Conservation (phyloP, 1,140 invertebrate genomes). For the Danaus plexippus region DNA sequence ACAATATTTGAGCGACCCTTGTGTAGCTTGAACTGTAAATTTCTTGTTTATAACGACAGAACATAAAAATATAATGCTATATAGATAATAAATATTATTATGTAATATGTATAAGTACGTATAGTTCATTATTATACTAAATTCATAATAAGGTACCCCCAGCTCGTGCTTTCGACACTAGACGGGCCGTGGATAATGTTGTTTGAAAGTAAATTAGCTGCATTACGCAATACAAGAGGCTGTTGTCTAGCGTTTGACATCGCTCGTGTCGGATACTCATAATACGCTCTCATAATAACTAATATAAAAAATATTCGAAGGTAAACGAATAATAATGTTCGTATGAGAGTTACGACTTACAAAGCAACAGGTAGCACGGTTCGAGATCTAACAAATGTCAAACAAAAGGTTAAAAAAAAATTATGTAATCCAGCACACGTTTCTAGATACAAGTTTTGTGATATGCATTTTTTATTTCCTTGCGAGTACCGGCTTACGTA, state of each 20-base stretch:
- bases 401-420: conserved; percentile 42
- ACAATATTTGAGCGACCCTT: no score
- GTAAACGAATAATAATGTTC: conserved; percentile 5
- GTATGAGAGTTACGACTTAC: conserved; percentile 6
- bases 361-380: conserved; percentile 46
- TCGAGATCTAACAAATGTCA: conserved; percentile 51
- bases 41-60: no score
- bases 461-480: conserved; percentile 37
- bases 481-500: conserved; percentile 37
- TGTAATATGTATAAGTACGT: not conserved
- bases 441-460: conserved; percentile 7
- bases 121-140: not conserved
- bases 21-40: no score
- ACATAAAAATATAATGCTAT: no score
- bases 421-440: conserved; percentile 14
- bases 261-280: conserved; percentile 28
- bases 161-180: conserved; percentile 13
- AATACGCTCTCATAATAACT: conserved; percentile 17
- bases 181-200: conserved; percentile 21
- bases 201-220: conserved; percentile 29
- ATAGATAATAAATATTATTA: conserved; percentile 5
- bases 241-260: conserved; percentile 28
- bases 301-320: conserved; percentile 7
- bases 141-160: conserved; percentile 13
- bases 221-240: conserved; percentile 21